phyloP scores from a whole-genome alignment of 2,888 invertebrate species.

The Thecocarcelia acutangulata region DNA sequence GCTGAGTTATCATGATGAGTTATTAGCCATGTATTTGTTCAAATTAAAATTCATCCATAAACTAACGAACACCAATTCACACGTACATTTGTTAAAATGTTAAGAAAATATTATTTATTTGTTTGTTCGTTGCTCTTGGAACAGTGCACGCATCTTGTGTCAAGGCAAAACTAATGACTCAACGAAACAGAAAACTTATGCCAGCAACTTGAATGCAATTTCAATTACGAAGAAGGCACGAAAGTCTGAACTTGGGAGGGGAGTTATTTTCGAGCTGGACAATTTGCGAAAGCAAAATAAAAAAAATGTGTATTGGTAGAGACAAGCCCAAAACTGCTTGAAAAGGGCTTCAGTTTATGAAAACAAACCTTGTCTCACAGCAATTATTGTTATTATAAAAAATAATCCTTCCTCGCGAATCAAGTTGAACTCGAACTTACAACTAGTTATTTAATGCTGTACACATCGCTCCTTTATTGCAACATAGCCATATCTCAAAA shows the following conservation, averaged over 20 bases:
- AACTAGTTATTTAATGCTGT: too few relatives aligned
- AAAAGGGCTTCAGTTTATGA: too few relatives aligned
- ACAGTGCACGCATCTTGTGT: conserved; percentile 61
- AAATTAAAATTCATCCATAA: conserved; percentile 66
- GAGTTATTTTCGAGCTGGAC: background rate
- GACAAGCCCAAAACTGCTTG: background rate
- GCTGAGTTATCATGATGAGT: conserved; percentile 65
- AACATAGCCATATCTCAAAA: too few relatives aligned
- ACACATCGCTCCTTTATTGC: too few relatives aligned
- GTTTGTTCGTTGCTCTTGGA: conserved; percentile 19
- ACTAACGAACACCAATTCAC: conserved; percentile 11
- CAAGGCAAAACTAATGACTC: conserved; percentile 58
- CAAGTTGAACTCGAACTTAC: too few relatives aligned
- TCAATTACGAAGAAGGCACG: conserved; percentile 23
- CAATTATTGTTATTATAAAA: too few relatives aligned
- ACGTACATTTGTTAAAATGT: conserved; percentile 35
- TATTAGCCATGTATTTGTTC: conserved; percentile 66
- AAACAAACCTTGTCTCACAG: too few relatives aligned
- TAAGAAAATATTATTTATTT: conserved; percentile 51
- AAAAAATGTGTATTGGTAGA: background rate
- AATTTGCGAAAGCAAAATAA: background rate
- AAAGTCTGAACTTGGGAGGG: conserved; percentile 15
- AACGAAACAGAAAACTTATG: conserved; percentile 31
- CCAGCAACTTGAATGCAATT: conserved; percentile 29
- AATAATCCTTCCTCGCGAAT: too few relatives aligned